Evolutionary conservation across 2,888 invertebrate species (phyloP).

Genomic region (Lasioglossum zephyrum): DNA sequence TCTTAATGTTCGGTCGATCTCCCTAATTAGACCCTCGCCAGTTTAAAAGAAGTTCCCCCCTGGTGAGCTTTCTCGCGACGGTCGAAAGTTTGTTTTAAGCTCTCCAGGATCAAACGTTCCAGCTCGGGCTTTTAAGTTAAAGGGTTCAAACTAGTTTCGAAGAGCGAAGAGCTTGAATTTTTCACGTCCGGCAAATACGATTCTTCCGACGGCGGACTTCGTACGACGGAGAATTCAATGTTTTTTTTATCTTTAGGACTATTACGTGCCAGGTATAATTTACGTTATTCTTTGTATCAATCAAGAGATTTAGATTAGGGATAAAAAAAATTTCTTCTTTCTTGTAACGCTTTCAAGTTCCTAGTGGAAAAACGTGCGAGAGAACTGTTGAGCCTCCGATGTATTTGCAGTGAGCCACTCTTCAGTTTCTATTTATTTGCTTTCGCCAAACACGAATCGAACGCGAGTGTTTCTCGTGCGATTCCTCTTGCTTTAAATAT

Average conservation of each 20-base stretch:
- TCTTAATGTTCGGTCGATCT: neutral
- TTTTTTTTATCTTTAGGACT: neutral
- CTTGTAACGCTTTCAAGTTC: neutral
- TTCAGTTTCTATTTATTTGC: neutral
- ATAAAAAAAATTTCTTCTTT: neutral
- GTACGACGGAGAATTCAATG: neutral
- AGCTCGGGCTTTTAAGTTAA: neutral
- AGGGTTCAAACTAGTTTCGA: neutral
- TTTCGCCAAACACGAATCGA: neutral
- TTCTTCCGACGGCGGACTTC: neutral
- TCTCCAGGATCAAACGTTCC: neutral
- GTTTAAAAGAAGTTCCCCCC: neutral
- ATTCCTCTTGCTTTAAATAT: neutral
- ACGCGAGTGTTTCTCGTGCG: neutral
- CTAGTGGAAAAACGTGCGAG: neutral
- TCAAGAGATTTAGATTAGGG: too few relatives aligned
- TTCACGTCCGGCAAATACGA: neutral
- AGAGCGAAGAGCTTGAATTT: neutral
- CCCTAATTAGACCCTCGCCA: neutral
- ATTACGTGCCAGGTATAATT: too few relatives aligned
- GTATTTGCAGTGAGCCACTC: neutral
- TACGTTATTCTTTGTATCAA: too few relatives aligned
- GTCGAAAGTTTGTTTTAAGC: neutral
- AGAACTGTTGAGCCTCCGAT: neutral
- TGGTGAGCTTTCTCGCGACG: neutral